phyloP scores from a whole-genome alignment of 2,113 vertebrate species.

The Solea solea region DNA sequence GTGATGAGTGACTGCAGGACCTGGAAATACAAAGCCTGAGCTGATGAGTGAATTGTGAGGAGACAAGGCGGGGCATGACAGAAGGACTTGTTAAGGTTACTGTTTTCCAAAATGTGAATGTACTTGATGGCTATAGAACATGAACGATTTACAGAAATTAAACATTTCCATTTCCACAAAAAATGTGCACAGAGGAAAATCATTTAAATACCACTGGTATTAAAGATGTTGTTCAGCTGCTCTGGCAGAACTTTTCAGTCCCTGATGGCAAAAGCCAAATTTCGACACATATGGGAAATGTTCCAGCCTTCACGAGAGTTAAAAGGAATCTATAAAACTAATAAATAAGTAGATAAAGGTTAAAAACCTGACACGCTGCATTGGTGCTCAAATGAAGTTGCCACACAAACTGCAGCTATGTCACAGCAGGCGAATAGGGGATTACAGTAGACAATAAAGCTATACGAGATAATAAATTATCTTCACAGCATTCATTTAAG shows the following conservation, averaged over 20 bases:
- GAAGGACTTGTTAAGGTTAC: too few species aligned
- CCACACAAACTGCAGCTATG: constrained; percentile 5
- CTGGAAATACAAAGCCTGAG: too few species aligned
- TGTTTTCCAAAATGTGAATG: too few species aligned
- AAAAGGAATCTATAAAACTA: constrained; percentile 19
- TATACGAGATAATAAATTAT: constrained; percentile 2
- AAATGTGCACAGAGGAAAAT: too few species aligned
- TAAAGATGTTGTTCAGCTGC: constrained; percentile 1
- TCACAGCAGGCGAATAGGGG: constrained; percentile 33
- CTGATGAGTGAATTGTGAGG: too few species aligned
- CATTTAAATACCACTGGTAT: not conserved
- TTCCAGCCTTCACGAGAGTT: not conserved
- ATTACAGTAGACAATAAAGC: constrained; percentile 38
- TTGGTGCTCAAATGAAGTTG: not conserved
- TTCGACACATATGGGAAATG: constrained; percentile 19
- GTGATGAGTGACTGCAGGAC: too few species aligned
- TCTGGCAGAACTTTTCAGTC: not conserved
- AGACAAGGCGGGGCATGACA: too few species aligned
- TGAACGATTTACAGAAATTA: too few species aligned
- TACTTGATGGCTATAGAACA: too few species aligned
- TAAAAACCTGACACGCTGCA: constrained; percentile 15
- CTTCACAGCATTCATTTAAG: constrained; percentile 1
- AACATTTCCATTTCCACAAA: too few species aligned
- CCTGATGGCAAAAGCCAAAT: constrained; percentile 10
- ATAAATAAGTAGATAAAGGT: not conserved